Percentiles rank a stretch among this genome's conserved stretches.
Conservation (phyloP, 2,888 invertebrate genomes). For the Drosophila picticornis region DNA sequence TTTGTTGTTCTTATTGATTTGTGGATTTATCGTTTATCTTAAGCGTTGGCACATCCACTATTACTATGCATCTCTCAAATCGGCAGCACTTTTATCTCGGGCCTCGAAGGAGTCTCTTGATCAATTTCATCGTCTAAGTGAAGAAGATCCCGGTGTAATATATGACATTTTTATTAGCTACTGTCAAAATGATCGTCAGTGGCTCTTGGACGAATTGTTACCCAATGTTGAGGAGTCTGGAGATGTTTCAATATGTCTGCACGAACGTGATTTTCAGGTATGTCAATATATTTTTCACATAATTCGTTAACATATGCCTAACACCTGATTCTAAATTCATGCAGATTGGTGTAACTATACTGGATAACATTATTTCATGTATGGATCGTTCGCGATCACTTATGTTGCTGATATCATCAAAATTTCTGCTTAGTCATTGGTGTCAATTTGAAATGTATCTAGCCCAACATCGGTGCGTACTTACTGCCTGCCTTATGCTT, state of each 20-base stretch:
- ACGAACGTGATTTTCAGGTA: constrained; percentile 90
- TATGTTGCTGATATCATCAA: constrained; percentile 88
- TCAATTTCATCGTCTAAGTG: constrained; percentile 65
- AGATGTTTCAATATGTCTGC: constrained; percentile 88
- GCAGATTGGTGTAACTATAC: constrained; percentile 88
- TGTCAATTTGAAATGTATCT: constrained; percentile 91
- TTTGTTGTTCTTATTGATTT: constrained; percentile 53
- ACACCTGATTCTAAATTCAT: background rate
- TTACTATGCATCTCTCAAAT: constrained; percentile 87
- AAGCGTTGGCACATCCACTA: constrained; percentile 87
- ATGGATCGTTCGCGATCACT: constrained; percentile 89
- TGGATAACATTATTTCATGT: constrained; percentile 90
- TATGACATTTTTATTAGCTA: constrained; percentile 91
- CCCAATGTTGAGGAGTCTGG: constrained; percentile 88
- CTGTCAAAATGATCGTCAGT: constrained; percentile 88
- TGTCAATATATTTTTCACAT: constrained; percentile 43
- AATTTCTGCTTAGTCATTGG: constrained; percentile 89
- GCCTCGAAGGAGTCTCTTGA: constrained; percentile 85
- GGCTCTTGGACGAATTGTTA: constrained; percentile 88
- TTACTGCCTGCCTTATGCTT: background rate
- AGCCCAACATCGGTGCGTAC: constrained; percentile 88
- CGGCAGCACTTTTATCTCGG: constrained; percentile 87
- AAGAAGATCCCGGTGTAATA: constrained; percentile 79
- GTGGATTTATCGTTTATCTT: constrained; percentile 83
- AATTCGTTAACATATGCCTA: background rate